These are phyloP conservation scores for Caenorhabditis macrosperma DNA, from an alignment of 2,888 invertebrate genomes.

Conservation along the genomic window DNA sequence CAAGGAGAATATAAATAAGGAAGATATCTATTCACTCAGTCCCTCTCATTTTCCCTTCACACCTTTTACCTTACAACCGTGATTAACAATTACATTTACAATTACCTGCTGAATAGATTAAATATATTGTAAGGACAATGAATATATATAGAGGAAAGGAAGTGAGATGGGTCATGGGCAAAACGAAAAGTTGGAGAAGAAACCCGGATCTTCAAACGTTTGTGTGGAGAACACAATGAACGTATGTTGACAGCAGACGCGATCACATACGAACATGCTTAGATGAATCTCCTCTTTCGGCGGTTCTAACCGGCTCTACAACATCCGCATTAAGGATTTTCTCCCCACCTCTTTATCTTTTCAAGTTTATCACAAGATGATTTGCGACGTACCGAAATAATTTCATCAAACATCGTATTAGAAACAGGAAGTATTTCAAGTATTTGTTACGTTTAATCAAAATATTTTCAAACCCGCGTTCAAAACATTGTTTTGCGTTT, in stretches of 20 bases:
- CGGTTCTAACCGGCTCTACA: conserved; percentile 54
- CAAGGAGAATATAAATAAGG: too few species aligned
- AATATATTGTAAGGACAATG: conserved; percentile 1
- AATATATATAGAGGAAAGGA: background rate
- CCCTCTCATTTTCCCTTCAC: too few species aligned
- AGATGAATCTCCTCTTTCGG: conserved; percentile 39
- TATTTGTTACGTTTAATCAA: too few species aligned
- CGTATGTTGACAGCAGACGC: conserved; percentile 38
- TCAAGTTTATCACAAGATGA: background rate
- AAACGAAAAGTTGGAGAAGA: too few species aligned
- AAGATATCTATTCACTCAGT: too few species aligned
- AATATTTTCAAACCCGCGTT: too few species aligned
- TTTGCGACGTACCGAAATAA: too few species aligned
- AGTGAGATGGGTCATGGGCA: conserved; percentile 16
- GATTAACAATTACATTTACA: background rate
- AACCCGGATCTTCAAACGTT: conserved; percentile 9
- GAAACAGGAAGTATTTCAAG: too few species aligned
- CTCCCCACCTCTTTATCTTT: conserved; percentile 6
- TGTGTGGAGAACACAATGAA: conserved; percentile 21
- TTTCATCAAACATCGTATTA: too few species aligned
- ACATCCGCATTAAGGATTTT: conserved; percentile 13
- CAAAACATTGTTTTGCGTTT: too few species aligned
- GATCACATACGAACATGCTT: conserved; percentile 48
- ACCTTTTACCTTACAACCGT: too few species aligned
- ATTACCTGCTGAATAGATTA: background rate